Percentiles rank a stretch among this genome's conserved stretches.
phyloP scores from a whole-genome alignment of 2,888 invertebrate genomes.

The Xanthorhoe spadicearia region DNA sequence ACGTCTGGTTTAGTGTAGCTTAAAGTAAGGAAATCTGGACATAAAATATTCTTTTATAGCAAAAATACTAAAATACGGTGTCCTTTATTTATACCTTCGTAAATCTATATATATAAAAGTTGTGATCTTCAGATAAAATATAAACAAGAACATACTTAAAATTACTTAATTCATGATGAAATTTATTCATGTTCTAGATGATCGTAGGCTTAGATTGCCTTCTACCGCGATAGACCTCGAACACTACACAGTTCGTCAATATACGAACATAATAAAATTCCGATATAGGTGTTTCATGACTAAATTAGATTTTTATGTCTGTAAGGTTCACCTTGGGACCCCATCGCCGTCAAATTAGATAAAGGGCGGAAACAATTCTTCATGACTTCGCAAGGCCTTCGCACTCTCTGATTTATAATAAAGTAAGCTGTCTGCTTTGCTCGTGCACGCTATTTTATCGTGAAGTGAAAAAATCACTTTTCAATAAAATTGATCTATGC shows the following conservation, averaged over 20 bases:
- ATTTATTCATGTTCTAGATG: no score
- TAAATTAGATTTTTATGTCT: conserved; percentile 40
- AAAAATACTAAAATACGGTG: neutral
- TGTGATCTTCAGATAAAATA: no score
- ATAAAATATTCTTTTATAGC: conserved; percentile 3
- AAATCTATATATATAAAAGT: neutral
- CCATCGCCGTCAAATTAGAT: conserved; percentile 42
- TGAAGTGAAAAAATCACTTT: neutral
- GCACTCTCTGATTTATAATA: conserved; percentile 43
- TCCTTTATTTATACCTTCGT: neutral
- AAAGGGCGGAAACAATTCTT: conserved; percentile 45
- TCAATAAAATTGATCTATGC: neutral
- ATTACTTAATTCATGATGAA: no score
- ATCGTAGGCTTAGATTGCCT: no score
- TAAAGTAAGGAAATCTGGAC: conserved; percentile 7
- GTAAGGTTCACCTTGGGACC: conserved; percentile 41
- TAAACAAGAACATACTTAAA: no score
- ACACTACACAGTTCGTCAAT: neutral
- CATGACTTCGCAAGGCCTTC: conserved; percentile 44
- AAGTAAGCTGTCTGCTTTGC: conserved; percentile 32
- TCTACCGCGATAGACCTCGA: no score
- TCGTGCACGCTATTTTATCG: conserved; percentile 6
- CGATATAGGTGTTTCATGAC: conserved; percentile 14
- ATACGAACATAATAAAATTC: neutral
- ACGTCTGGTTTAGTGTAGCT: conserved; percentile 20